Conservation (phyloP, 1,140 invertebrate species). For the Heterodera schachtii region DNA sequence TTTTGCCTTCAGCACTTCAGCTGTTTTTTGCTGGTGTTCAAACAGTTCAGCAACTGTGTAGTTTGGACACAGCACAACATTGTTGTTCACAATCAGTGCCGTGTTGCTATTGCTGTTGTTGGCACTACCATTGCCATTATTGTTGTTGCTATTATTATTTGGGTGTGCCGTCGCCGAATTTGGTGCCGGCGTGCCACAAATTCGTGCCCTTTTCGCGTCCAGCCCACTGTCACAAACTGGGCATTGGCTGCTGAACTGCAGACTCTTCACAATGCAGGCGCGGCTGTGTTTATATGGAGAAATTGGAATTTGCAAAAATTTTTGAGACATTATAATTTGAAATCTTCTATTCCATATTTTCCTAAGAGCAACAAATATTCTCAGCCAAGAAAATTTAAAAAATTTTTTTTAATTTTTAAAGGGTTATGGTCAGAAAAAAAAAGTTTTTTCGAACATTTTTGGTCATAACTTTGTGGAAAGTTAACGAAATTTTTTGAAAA, state of each 20-base stretch:
- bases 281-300: conserved; percentile 62
- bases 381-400: neutral
- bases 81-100: conserved; percentile 6
- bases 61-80: conserved; percentile 19
- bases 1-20: neutral
- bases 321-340: neutral
- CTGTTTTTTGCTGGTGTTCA: conserved; percentile 6
- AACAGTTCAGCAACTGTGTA: conserved; percentile 24
- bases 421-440: too few species aligned
- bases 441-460: too few species aligned
- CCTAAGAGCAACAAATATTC: too few species aligned
- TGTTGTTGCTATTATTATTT: conserved; percentile 59
- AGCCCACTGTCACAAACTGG: conserved; percentile 68
- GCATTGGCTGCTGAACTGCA: conserved; percentile 80
- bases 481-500: too few species aligned
- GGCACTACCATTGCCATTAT: conserved; percentile 58
- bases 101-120: conserved; percentile 58
- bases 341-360: conserved; percentile 8
- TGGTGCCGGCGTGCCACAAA: conserved; percentile 69
- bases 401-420: conserved; percentile 55
- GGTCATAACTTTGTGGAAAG: too few species aligned
- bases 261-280: conserved; percentile 77
- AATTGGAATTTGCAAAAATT: too few species aligned
- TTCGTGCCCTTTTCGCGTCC: conserved; percentile 74
- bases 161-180: conserved; percentile 74